Conservation (phyloP, 2,888 invertebrate genomes). For the Sicus ferrugineus region DNA sequence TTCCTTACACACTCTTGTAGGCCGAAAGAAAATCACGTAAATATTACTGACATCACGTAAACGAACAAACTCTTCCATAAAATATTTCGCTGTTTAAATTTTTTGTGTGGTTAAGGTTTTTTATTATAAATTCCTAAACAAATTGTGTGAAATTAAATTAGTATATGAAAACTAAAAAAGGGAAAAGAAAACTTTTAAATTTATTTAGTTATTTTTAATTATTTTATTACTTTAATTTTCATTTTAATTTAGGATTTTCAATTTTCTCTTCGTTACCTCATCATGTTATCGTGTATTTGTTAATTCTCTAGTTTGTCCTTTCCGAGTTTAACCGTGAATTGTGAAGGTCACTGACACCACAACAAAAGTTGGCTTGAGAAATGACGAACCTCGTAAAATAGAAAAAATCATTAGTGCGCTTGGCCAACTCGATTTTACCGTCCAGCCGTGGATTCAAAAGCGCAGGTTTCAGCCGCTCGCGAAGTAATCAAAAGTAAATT, state of each 20-base stretch:
- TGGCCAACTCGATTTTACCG: no score
- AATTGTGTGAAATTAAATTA: neutral
- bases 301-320: no score
- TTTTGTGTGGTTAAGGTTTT: neutral
- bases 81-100: neutral
- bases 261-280: neutral
- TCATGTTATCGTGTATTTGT: no score
- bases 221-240: neutral
- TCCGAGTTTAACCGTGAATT: no score
- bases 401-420: neutral
- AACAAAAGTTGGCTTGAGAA: neutral
- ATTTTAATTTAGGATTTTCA: neutral
- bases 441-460: neutral
- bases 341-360: neutral
- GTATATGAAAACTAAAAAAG: neutral
- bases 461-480: conserved; percentile 14
- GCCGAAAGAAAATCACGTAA: neutral
- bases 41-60: neutral
- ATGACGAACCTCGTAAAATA: neutral
- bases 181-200: neutral
- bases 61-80: neutral
- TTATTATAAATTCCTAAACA: neutral
- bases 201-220: neutral
- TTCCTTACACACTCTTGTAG: no score
- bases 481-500: conserved; percentile 25